Percentiles rank a stretch among this genome's conserved stretches.
Evolutionary conservation across 37 sponge, comb jelly and placozoan species (phyloP).

Genomic region (Theonella swinhoei): DNA sequence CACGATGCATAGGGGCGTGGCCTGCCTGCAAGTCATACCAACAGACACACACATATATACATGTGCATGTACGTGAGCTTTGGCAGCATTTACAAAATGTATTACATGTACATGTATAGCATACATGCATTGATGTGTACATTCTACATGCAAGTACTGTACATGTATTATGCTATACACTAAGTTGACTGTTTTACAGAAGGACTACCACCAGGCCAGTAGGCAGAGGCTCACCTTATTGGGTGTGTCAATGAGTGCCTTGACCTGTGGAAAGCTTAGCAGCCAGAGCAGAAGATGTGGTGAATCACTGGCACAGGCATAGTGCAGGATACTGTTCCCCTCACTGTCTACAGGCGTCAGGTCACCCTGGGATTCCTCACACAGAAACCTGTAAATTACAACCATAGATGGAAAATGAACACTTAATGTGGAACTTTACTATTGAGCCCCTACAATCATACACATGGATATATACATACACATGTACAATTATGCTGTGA

Average conservation of each 20-base stretch:
- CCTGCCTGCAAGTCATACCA: conserved; percentile 19
- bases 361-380: too few relatives aligned
- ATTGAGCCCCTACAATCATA: too few relatives aligned
- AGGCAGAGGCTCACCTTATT: background rate
- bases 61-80: too few relatives aligned
- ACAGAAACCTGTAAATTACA: too few relatives aligned
- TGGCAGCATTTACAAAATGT: background rate
- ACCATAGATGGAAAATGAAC: too few relatives aligned
- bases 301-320: conserved; percentile 19
- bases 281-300: background rate
- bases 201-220: too few relatives aligned
- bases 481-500: too few relatives aligned
- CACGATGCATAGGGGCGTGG: conserved; percentile 28
- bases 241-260: background rate
- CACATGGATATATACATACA: too few relatives aligned
- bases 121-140: background rate
- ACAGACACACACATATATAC: conserved; percentile 9
- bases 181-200: too few relatives aligned
- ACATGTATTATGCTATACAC: too few relatives aligned
- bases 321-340: conserved; percentile 34
- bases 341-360: background rate
- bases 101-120: background rate
- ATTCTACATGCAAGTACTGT: too few relatives aligned
- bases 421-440: too few relatives aligned
- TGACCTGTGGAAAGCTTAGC: background rate